A percentile compares a stretch with the other conserved stretches of the same genome.
Conservation (phyloP, 2,113 vertebrate genomes). For the Morone saxatilis region DNA sequence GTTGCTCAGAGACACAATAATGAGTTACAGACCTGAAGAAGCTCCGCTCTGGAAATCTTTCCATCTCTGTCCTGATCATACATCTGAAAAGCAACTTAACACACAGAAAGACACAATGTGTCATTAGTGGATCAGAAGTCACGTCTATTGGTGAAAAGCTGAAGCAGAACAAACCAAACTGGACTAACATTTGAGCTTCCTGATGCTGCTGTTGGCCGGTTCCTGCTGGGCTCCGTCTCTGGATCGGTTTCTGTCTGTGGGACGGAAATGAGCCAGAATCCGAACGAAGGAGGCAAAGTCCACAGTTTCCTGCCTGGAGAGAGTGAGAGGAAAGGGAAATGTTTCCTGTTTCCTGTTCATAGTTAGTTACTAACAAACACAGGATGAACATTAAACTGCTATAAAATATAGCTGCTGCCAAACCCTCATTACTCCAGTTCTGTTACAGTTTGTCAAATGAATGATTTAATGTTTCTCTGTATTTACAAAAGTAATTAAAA, state of each 20-base stretch:
- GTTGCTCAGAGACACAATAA: background rate
- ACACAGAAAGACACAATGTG: background rate
- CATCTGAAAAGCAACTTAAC: conserved; percentile 87
- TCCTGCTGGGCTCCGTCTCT: conserved; percentile 68
- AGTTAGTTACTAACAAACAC: background rate
- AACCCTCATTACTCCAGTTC: background rate
- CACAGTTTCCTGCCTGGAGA: conserved; percentile 79
- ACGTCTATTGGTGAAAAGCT: background rate
- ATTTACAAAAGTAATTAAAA: too few species aligned
- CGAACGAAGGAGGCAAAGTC: conserved; percentile 86
- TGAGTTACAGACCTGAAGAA: conserved; percentile 83
- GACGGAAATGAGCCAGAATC: conserved; percentile 87
- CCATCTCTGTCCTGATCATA: conserved; percentile 89
- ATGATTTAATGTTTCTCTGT: background rate
- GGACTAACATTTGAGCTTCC: conserved; percentile 86
- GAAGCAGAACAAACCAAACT: background rate
- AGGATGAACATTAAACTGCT: background rate
- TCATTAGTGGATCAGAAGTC: background rate
- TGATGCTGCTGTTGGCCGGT: conserved; percentile 83
- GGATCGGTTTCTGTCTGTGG: conserved; percentile 63
- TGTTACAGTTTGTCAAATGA: background rate
- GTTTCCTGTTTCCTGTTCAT: background rate
- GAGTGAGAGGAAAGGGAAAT: background rate
- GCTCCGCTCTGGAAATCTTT: conserved; percentile 87
- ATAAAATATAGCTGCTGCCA: background rate